Percentiles rank a stretch among this genome's conserved stretches.
Evolutionary conservation across 2,888 invertebrate species (phyloP).

Genomic region (Sepiola atlantica): DNA sequence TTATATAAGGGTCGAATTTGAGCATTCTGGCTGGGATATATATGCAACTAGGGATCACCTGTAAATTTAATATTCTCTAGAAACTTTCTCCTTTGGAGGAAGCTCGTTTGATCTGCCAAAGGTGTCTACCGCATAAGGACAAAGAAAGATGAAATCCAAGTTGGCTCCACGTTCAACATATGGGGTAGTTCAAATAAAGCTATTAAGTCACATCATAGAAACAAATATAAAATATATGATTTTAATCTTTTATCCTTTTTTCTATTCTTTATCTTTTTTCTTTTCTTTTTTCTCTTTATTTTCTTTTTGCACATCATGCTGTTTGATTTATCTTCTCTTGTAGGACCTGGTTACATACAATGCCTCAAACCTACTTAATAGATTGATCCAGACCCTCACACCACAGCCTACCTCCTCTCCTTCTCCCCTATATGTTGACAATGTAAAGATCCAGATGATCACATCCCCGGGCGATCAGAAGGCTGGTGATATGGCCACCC

Average conservation of each 20-base stretch:
- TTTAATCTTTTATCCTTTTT: not conserved
- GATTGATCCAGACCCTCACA: slow-evolving; percentile 59
- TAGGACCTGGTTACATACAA: slow-evolving; percentile 32
- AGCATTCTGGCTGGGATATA: too few relatives aligned
- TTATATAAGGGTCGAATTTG: too few relatives aligned
- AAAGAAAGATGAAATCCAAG: too few relatives aligned
- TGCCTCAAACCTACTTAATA: slow-evolving; percentile 53
- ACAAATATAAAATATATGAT: too few relatives aligned
- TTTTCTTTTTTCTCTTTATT: not conserved
- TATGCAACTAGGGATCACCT: too few relatives aligned
- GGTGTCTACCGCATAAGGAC: too few relatives aligned
- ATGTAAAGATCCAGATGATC: not conserved
- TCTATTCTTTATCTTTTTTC: not conserved
- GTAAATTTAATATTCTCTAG: too few relatives aligned
- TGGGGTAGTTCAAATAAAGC: too few relatives aligned
- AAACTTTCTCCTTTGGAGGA: too few relatives aligned
- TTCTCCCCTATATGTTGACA: slow-evolving; percentile 53
- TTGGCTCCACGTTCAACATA: too few relatives aligned
- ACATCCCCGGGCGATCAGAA: slow-evolving; percentile 49
- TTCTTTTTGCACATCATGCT: not conserved
- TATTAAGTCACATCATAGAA: too few relatives aligned
- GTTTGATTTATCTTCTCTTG: not conserved
- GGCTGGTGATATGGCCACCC: slow-evolving; percentile 62
- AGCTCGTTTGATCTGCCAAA: too few relatives aligned
- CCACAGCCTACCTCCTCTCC: slow-evolving; percentile 64